A percentile compares a stretch with the other conserved stretches of the same genome.
These are phyloP conservation scores for Netelia virgata DNA, from an alignment of 2,888 invertebrate genomes.

Conservation along the genomic window DNA sequence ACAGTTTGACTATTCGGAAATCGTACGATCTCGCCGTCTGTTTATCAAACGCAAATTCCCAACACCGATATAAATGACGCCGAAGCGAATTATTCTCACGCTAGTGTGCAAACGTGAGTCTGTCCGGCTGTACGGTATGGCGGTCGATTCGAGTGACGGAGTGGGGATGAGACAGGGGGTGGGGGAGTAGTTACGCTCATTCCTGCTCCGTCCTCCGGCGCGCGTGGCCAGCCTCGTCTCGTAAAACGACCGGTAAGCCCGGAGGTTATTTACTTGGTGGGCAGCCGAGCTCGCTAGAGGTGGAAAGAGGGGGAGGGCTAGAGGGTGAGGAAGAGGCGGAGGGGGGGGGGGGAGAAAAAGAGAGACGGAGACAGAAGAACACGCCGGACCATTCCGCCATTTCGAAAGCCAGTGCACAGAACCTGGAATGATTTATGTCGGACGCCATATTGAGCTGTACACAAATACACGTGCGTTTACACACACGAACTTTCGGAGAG, in stretches of 20 bases:
- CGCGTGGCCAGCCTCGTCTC: conserved; percentile 65
- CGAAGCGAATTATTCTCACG: conserved; percentile 52
- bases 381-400: conserved; percentile 55
- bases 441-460: conserved; percentile 67
- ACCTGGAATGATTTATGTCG: conserved; percentile 72
- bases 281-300: conserved; percentile 35
- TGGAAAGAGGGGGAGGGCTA: conserved; percentile 54
- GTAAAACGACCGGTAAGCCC: conserved; percentile 75
- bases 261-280: conserved; percentile 65
- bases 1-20: conserved; percentile 35
- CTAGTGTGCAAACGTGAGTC: conserved; percentile 49
- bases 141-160: conserved; percentile 14
- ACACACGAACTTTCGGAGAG: conserved; percentile 31
- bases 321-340: conserved; percentile 41
- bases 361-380: conserved; percentile 48
- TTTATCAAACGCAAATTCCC: conserved; percentile 56
- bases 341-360: conserved; percentile 56
- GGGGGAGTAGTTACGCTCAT: conserved; percentile 21
- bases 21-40: conserved; percentile 11
- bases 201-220: conserved; percentile 47
- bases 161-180: neutral
- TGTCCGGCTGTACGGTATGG: conserved; percentile 37
- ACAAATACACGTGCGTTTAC: conserved; percentile 9
- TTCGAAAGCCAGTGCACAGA: conserved; percentile 60
- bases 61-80: conserved; percentile 48